Conservation (phyloP, 30 jellyfish, hydroid and myxozoan genomes). For the Chironex yamaguchii region DNA sequence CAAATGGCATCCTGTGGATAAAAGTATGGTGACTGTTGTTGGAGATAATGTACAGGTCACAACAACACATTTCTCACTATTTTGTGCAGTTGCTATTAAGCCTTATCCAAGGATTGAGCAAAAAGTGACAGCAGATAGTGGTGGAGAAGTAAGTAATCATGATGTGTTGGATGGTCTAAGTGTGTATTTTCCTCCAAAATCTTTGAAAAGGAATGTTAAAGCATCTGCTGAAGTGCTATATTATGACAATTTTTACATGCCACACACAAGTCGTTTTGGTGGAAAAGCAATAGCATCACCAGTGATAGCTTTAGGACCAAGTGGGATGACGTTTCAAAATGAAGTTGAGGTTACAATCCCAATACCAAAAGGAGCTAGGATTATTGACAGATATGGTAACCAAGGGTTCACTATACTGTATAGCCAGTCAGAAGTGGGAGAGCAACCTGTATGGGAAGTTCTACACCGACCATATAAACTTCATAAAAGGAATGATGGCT, state of each 20-base stretch:
- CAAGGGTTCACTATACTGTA: slow-evolving; percentile 54
- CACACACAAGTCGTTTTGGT: background rate
- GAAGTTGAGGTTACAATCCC: slow-evolving; percentile 84
- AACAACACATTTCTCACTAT: slow-evolving; percentile 71
- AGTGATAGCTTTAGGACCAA: slow-evolving; percentile 77
- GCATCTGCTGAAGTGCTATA: slow-evolving; percentile 69
- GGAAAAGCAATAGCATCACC: slow-evolving; percentile 76
- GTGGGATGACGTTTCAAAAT: slow-evolving; percentile 59
- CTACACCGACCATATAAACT: slow-evolving; percentile 34
- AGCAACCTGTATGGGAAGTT: slow-evolving; percentile 75
- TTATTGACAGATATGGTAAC: slow-evolving; percentile 1
- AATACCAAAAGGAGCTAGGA: slow-evolving; percentile 62
- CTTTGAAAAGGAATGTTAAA: slow-evolving; percentile 11
- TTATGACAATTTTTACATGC: slow-evolving; percentile 65
- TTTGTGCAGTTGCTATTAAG: slow-evolving; percentile 74
- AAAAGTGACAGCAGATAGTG: slow-evolving; percentile 22
- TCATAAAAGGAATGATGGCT: background rate
- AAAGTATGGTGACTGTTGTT: slow-evolving; percentile 7
- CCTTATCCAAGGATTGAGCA: slow-evolving; percentile 34
- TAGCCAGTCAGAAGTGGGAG: slow-evolving; percentile 74
- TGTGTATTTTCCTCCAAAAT: slow-evolving; percentile 56
- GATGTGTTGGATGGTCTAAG: slow-evolving; percentile 36
- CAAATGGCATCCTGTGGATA: slow-evolving; percentile 41
- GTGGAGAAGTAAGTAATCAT: slow-evolving; percentile 31
- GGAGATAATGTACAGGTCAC: slow-evolving; percentile 32